Evolutionary conservation across 1,140 invertebrate genomes (phyloP).

Genomic region (Drosophila rhopaloa): DNA sequence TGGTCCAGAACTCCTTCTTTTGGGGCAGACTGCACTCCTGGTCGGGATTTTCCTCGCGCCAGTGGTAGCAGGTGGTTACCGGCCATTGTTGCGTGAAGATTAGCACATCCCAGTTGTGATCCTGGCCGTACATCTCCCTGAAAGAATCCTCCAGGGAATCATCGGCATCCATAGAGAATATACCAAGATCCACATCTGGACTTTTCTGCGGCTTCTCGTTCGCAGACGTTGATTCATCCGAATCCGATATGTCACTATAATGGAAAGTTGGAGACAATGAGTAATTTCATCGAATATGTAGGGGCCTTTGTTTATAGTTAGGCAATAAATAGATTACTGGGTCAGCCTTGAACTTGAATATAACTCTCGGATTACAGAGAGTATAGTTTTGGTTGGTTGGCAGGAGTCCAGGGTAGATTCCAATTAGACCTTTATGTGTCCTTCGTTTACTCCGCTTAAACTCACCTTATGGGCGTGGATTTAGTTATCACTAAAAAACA

Average conservation of each 20-base stretch:
- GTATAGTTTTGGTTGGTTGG: background rate
- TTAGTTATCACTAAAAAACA: conserved; percentile 22
- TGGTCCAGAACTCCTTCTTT: conserved; percentile 88
- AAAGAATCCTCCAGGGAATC: background rate
- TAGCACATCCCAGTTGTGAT: conserved; percentile 88
- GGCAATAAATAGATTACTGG: conserved; percentile 3
- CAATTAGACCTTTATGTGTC: background rate
- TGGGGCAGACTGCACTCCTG: conserved; percentile 88
- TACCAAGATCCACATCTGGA: background rate
- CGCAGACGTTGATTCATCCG: conserved; percentile 35
- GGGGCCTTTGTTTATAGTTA: background rate
- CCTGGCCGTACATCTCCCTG: conserved; percentile 10
- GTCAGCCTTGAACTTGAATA: conserved; percentile 47
- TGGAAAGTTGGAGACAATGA: conserved; percentile 1
- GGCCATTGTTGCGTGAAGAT: conserved; percentile 94
- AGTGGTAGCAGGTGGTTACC: conserved; percentile 89
- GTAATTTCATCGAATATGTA: conserved; percentile 8
- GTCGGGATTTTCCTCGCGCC: conserved; percentile 87
- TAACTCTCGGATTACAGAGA: conserved; percentile 1
- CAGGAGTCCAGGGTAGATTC: conserved; percentile 4
- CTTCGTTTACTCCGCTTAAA: background rate
- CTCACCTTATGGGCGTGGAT: conserved; percentile 40
- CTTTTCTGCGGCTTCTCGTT: conserved; percentile 1
- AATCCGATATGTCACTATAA: conserved; percentile 39
- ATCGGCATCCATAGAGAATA: conserved; percentile 6